Base-by-base conservation (phyloP, 2,888 invertebrate species). In the Neoitamus cyanurus region DNA sequence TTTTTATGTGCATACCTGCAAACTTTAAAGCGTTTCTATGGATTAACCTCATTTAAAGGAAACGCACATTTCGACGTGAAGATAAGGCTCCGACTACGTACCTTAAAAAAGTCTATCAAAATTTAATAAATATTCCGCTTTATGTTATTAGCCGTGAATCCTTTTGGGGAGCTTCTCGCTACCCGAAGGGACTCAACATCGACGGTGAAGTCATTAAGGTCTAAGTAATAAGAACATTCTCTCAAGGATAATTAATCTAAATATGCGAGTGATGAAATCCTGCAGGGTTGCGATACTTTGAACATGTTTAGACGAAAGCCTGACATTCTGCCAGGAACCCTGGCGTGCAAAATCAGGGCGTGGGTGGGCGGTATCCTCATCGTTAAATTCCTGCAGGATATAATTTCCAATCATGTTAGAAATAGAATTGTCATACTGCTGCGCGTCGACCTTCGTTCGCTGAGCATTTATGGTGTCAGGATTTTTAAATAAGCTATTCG, bases 231-330 rank as follows among this genome's bases (percentile, higher is more conserved):
- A 78, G 77, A 36, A 68, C 36, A 73, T 80, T 48, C 46, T 42
- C 80, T 72, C 30, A 30, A 25, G 20, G 20, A 70, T 85, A 85
- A 85, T 85, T 85, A 85, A 85, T 85, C 83, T 83, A 85, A 85
- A 85, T 85, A 85, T 85, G 83, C 75, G 82, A 85, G 42, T 85
- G 83, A 83, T 69, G 77, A 78, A 78, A 84, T 78, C 78, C 78
- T 31, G 78, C 78, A 30, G 78, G 48, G 78, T 78, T 78, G 6
- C 78, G 58, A 48, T 78, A 78, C 25, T 78, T 78, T 78, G 78
- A 48, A 48, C 78, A 78, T 78, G 78, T 78, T 58, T 58, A 78
- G 31, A 37, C 48, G 78, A 58, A 78, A 78, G 78, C 78, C 48
- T 30, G 77, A 48, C 68, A 28, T 34, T 9, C 36, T 11, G 13